phyloP scores from a whole-genome alignment of 2,113 vertebrate species.

The Ornithorhynchus anatinus region DNA sequence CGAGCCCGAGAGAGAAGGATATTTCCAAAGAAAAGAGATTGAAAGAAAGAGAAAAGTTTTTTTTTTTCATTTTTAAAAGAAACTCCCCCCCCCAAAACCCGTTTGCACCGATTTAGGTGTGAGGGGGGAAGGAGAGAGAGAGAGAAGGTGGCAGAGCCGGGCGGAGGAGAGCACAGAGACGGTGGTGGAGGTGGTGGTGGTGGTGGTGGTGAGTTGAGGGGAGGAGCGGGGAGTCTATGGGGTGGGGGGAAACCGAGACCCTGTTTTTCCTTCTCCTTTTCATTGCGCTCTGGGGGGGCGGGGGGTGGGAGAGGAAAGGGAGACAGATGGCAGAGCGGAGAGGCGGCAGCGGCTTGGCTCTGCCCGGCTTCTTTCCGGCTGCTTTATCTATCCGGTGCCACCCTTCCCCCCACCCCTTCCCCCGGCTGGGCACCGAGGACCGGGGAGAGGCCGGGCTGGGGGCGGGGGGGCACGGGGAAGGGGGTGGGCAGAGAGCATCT shows the following conservation, averaged over 20 bases:
- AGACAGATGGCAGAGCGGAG: conserved; percentile 64
- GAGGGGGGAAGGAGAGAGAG: conserved; percentile 35
- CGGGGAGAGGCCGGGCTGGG: not conserved
- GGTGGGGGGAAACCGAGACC: conserved; percentile 30
- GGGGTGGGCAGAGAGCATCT: conserved; percentile 63
- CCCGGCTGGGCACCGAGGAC: conserved; percentile 60
- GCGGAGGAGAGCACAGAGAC: conserved; percentile 44
- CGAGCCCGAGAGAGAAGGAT: conserved; percentile 21
- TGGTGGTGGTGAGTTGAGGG: conserved; percentile 58
- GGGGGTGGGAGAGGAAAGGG: conserved; percentile 42
- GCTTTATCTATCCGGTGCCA: no score
- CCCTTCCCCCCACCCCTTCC: conserved; percentile 56
- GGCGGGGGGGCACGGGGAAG: conserved; percentile 36
- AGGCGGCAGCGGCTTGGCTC: conserved; percentile 19
- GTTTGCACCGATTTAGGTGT: conserved; percentile 24
- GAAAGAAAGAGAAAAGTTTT: not conserved
- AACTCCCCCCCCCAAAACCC: not conserved
- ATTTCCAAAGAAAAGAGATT: conserved; percentile 39
- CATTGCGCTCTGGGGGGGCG: conserved; percentile 27
- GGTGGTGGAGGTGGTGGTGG: conserved; percentile 51
- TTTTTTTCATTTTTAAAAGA: not conserved
- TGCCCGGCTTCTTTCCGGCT: not conserved
- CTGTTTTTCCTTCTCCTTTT: conserved; percentile 29
- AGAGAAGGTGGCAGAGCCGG: conserved; percentile 49
- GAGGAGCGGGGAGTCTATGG: conserved; percentile 19